These are phyloP conservation scores for Aphaenogaster ashmeadi DNA, from an alignment of 1,140 invertebrate species.

Conservation along the genomic window DNA sequence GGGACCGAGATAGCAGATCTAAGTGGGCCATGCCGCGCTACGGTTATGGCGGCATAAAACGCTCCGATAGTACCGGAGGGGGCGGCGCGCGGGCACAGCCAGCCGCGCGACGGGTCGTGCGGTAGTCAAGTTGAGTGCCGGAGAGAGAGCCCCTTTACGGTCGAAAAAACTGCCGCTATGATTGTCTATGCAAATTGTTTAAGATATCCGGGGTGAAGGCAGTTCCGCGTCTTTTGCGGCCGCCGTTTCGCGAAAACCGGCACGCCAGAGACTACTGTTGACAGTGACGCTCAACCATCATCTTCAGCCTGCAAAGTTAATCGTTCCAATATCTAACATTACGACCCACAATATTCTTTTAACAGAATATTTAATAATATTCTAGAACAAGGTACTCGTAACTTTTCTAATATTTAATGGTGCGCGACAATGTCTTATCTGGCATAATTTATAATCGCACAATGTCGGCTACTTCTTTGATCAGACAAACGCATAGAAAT, in stretches of 20 bases:
- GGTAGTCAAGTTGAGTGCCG: slow-evolving; percentile 74
- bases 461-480: slow-evolving; percentile 27
- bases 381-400: neutral
- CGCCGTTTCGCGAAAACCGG: slow-evolving; percentile 60
- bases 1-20: slow-evolving; percentile 86
- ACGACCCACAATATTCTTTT: neutral
- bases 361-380: neutral
- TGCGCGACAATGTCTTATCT: neutral
- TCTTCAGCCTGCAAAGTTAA: neutral
- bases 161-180: slow-evolving; percentile 86
- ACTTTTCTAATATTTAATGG: neutral
- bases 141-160: slow-evolving; percentile 82
- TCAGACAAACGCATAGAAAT: slow-evolving; percentile 32
- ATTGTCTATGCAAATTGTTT: slow-evolving; percentile 88
- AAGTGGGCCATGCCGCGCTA: slow-evolving; percentile 87
- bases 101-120: slow-evolving; percentile 69
- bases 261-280: slow-evolving; percentile 30
- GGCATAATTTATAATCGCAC: slow-evolving; percentile 22
- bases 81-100: slow-evolving; percentile 62
- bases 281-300: slow-evolving; percentile 47
- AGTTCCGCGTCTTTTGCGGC: slow-evolving; percentile 59
- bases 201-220: slow-evolving; percentile 83
- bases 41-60: slow-evolving; percentile 87
- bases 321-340: neutral
- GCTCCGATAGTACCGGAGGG: slow-evolving; percentile 74